phyloP scores from a whole-genome alignment of 2,113 vertebrate species.

The Callocephalon fimbriatum region DNA sequence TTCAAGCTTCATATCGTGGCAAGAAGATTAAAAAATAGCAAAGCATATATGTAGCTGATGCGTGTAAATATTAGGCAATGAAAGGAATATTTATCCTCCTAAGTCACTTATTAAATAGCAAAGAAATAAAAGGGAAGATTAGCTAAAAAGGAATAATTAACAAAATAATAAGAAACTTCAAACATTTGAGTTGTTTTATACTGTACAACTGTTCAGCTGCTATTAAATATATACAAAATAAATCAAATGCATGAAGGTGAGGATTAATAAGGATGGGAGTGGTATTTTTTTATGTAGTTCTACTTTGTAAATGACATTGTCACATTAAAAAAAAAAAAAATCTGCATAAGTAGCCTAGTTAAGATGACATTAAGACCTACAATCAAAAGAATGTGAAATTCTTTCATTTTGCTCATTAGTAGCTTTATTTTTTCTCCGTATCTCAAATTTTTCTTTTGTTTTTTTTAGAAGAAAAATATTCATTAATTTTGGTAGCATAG shows the following conservation, averaged over 20 bases:
- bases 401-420: neutral
- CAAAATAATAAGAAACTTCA: neutral
- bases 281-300: neutral
- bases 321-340: neutral
- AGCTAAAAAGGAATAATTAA: neutral
- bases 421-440: fast-evolving
- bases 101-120: neutral
- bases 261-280: neutral
- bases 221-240: neutral
- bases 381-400: neutral
- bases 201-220: fast-evolving
- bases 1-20: neutral
- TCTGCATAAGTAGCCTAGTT: neutral
- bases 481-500: neutral
- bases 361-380: neutral
- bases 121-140: neutral
- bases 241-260: neutral
- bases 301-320: neutral
- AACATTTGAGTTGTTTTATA: neutral
- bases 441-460: neutral
- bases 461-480: neutral
- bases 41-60: neutral
- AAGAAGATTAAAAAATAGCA: neutral
- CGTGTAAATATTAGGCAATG: neutral
- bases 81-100: neutral